Base-by-base conservation (phyloP, 2,888 invertebrate genomes). In the Esperia sulphurella region DNA sequence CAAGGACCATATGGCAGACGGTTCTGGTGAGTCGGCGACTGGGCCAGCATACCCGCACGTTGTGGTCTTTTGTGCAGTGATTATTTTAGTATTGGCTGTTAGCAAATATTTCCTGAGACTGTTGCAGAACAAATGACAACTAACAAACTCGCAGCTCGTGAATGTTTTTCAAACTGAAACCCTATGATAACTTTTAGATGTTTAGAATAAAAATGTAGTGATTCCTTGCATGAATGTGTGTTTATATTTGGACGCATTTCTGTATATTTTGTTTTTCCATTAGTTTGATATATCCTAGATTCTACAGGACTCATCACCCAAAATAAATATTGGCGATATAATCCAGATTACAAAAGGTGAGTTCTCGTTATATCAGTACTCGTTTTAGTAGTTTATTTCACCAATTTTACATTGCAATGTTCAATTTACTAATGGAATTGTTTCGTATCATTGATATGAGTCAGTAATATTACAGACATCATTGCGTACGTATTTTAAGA, bases 1-100 rank as follows among this genome's bases (percentile, higher is more conserved):
- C 58, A 85, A 89, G 61, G 85, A 88, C 56, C 88, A 90, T 62
- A 90, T 90, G 82, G 90, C 91, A 83, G 91, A 78, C 57, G 72
- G 74, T 57, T 80, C 87, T 63, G 90, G 90, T 81, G 90, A 90
- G 83, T 85, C 82, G 64, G 69, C 68, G 50, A 57, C 66, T 66
- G 75, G 68, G 62, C 79, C 75, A 65, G 81, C 80, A 71, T 77
- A 86, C 71, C 73, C 85, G 85, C 84, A 89, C 83, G 84, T 84
- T 75, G 81, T 84, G 72, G 71, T 89, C 62, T 77, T 81, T 78
- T 85, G 88, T 87, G 84, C 84, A 75, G 84, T 86, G 80, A 75
- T 86, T 55, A 77, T 90, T 62, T 68, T 89, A 72, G 79, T 88
- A 68, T 63, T 89, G 65, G 82, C 86, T 57, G 68, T 83, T 62